These are phyloP conservation scores for Drosophila kurseongensis DNA, from an alignment of 1,140 invertebrate genomes.

Conservation along the genomic window DNA sequence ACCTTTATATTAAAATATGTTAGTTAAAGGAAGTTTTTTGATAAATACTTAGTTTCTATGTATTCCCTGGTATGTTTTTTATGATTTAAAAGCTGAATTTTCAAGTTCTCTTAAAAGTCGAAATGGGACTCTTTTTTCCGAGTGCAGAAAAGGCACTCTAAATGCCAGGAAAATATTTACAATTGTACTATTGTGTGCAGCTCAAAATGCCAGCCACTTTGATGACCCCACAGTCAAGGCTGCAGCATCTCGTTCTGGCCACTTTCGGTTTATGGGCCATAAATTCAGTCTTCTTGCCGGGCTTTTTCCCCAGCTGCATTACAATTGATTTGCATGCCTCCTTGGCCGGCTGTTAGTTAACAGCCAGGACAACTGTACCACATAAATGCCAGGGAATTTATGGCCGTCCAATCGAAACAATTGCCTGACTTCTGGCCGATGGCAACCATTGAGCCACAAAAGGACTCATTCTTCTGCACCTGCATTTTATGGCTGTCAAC, in stretches of 20 bases:
- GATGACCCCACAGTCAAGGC: conserved; percentile 27
- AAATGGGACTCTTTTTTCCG: background rate
- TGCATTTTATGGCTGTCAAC: conserved; percentile 79
- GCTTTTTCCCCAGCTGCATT: conserved; percentile 10
- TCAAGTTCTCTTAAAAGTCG: too few relatives aligned
- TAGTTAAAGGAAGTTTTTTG: too few relatives aligned
- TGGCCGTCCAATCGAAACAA: conserved; percentile 50
- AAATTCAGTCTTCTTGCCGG: conserved; percentile 38
- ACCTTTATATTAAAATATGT: too few relatives aligned
- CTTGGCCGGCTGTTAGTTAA: conserved; percentile 60
- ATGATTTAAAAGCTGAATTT: too few relatives aligned
- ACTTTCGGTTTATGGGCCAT: conserved; percentile 58
- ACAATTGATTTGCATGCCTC: conserved; percentile 48
- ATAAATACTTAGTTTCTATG: too few relatives aligned
- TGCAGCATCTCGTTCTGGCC: conserved; percentile 24
- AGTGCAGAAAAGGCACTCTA: conserved; percentile 2
- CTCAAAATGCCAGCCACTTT: conserved; percentile 31
- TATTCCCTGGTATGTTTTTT: too few relatives aligned
- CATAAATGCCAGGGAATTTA: conserved; percentile 33
- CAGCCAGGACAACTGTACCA: conserved; percentile 56
- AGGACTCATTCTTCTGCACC: conserved; percentile 45
- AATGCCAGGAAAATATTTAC: conserved; percentile 56
- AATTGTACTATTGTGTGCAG: conserved; percentile 56
- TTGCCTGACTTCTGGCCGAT: conserved; percentile 42
- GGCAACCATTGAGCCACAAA: conserved; percentile 27